Evolutionary conservation across 2,113 vertebrate genomes (phyloP).

Genomic region (Rhinopithecus roxellana): DNA sequence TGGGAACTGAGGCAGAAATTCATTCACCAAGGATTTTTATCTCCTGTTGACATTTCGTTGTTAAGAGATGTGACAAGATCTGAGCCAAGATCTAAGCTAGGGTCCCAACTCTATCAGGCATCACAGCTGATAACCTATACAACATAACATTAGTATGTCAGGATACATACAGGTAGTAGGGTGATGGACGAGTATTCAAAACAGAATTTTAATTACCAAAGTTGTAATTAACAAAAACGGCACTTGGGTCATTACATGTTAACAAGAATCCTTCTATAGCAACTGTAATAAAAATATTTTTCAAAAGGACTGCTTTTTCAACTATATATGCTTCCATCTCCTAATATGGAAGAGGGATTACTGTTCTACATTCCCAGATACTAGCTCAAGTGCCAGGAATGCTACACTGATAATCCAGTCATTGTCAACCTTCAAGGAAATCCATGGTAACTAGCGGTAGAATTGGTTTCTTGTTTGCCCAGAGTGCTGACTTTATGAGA

Average conservation of each 20-base stretch:
- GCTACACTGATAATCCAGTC: conserved; percentile 44
- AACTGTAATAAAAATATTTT: background rate
- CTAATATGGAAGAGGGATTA: conserved; percentile 62
- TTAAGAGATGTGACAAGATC: conserved; percentile 20
- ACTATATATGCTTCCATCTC: conserved; percentile 7
- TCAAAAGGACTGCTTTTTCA: conserved; percentile 44
- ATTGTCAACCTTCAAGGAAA: conserved; percentile 55
- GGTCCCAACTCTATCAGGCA: background rate
- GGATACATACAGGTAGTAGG: background rate
- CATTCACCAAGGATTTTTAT: conserved; percentile 16
- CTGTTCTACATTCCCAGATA: conserved; percentile 62
- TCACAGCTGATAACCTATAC: background rate
- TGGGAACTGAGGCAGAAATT: background rate
- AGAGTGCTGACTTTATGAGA: background rate
- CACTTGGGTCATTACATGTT: background rate
- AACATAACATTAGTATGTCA: background rate
- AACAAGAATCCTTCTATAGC: background rate
- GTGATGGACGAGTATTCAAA: background rate
- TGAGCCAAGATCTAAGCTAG: conserved; percentile 1
- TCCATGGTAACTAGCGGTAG: background rate
- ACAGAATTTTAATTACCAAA: background rate
- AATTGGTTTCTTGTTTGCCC: conserved; percentile 49
- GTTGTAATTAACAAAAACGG: background rate
- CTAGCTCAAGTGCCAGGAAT: conserved; percentile 66
- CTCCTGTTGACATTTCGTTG: conserved; percentile 25